Base-by-base conservation (phyloP, 2,888 invertebrate genomes). In the Archaeoteleia sp. region DNA sequence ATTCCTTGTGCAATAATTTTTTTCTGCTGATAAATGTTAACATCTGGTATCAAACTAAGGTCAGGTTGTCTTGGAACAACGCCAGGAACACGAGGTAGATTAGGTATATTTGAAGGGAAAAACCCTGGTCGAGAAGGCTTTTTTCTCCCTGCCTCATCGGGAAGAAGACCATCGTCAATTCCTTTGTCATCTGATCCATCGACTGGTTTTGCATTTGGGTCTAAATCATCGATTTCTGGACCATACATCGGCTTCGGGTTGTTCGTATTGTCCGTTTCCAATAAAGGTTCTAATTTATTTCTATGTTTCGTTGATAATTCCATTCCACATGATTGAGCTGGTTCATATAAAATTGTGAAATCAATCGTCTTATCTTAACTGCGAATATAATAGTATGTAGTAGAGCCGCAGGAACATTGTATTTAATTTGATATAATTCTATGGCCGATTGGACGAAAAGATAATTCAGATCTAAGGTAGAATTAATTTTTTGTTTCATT, bases 1-100 rank as follows among this genome's bases (percentile, higher is more conserved):
- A 95, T 95, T 2, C 95, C 95, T 79, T 95, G 95, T 0, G 95
- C 95, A 20, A 95, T 86, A 9, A 94, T 95, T 84, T 96, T 96
- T 84, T 95, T 95, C 73, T 95, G 94, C 76, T 95, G 94, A 85
- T 95, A 96, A 1, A 93, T 90, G 86, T 95, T 95, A 15, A 94
- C 89, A 82, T 95, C 93, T 1, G 93, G 92, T 1, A 66, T 55
- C 1, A 69, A 53, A 1, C 20, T 27, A 7, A 23, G 30, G 12
- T 49, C 60, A 0, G 69, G 65, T 6, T 54, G 9, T 13, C 27
- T 53, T 6, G 62, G 67, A 32, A 35, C 43, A 32, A 62, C 17
- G 7, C 46, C 27, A 15, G 63, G 60, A 13, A 63, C 17, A 6
- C 30, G 17, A 17, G 32, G 53, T 6, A 42, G 8, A 9, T 13